Evolutionary conservation across 2,797 vertebrate genomes (phyloP).

Genomic region (Ibycter americanus): DNA sequence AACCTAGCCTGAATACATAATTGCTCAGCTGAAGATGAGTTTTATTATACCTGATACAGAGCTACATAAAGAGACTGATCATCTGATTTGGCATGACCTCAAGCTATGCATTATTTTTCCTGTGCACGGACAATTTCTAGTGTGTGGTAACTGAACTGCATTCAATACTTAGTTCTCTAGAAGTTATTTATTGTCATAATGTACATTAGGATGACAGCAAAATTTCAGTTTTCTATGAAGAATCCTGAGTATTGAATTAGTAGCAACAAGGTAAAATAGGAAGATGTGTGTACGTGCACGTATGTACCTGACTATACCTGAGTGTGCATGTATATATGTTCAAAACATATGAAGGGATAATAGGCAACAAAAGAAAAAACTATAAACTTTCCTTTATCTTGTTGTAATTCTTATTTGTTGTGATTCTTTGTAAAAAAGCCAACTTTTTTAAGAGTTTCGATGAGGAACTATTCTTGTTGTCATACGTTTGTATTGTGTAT

Average conservation of each 20-base stretch:
- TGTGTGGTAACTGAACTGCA: neutral
- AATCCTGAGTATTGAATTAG: neutral
- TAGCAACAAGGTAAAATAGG: neutral
- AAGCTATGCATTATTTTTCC: neutral
- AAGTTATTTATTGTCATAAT: neutral
- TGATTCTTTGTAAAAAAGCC: neutral
- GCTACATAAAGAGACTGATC: neutral
- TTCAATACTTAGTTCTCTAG: neutral
- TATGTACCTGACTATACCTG: neutral
- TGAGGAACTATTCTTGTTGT: neutral
- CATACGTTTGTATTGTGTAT: neutral
- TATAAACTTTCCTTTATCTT: neutral
- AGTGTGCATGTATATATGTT: neutral
- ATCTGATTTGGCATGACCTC: neutral
- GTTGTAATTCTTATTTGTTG: neutral
- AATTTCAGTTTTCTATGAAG: neutral
- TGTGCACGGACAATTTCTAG: neutral
- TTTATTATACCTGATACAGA: neutral
- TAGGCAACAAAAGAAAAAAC: neutral
- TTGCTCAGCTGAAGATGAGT: neutral
- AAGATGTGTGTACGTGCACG: accelerated
- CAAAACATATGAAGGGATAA: neutral
- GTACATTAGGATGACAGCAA: neutral
- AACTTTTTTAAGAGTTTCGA: neutral
- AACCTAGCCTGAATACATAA: neutral